Conservation (phyloP, 2,888 invertebrate species). For the Drosophila barbarae region DNA sequence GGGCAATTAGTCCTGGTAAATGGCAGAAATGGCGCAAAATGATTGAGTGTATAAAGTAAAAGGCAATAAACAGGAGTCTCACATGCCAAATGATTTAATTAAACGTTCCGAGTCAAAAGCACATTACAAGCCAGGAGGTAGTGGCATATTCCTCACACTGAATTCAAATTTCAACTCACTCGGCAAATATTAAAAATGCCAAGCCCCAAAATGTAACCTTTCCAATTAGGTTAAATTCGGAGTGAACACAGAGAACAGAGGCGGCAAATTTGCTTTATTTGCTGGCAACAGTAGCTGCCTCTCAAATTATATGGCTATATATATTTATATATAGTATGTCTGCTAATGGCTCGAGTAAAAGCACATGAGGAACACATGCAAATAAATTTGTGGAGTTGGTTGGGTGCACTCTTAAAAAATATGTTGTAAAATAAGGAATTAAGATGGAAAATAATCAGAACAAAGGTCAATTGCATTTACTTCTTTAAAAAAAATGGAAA, state of each 20-base stretch:
- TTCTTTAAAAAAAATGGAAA: neutral
- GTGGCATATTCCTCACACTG: neutral
- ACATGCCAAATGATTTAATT: constrained; percentile 18
- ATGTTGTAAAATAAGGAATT: neutral
- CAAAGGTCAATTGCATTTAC: no score
- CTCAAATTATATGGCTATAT: neutral
- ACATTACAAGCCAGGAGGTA: neutral
- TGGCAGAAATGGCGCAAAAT: constrained; percentile 16
- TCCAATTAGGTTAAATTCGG: constrained; percentile 3
- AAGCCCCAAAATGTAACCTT: neutral
- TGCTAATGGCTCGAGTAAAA: constrained; percentile 14
- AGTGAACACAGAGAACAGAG: constrained; percentile 4
- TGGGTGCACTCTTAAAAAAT: neutral
- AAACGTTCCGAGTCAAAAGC: neutral
- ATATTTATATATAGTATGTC: neutral
- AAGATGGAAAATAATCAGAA: no score
- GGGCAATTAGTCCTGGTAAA: constrained; percentile 56
- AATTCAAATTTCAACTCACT: neutral
- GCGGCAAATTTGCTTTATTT: constrained; percentile 1
- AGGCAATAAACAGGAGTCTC: constrained; percentile 12
- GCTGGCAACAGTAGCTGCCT: constrained; percentile 8
- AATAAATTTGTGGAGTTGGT: constrained; percentile 21
- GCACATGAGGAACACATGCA: constrained; percentile 13
- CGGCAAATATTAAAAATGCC: constrained; percentile 11
- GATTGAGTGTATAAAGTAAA: constrained; percentile 16